Evolutionary conservation across 2,888 invertebrate genomes (phyloP), one percentile per base, ranked within the genome.

Genomic region (Andrena dorsata): DNA sequence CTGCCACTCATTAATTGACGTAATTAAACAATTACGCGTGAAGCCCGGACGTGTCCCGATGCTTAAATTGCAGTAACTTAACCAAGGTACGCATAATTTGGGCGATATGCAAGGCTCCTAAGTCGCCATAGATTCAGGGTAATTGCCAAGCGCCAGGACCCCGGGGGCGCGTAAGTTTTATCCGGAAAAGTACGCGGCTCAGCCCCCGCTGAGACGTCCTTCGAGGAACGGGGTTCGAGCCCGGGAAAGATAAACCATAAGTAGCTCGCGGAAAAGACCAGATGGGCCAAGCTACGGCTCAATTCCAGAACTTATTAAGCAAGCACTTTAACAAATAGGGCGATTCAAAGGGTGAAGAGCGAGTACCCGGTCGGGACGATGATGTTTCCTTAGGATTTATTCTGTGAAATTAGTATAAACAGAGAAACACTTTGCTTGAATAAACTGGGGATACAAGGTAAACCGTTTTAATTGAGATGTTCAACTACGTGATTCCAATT

Each of bases 41-140:
- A 35, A 58, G 66, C 60, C 35, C 35, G 51, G 35, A 79, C 68
- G 68, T 58, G 68, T 66, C 51, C 68, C 73, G 84, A 81, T 81
- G 69, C 82, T 80, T 74, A 78, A 79, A 82, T 86, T 74, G 82
- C 76, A 64, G 71, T 86, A 89, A 86, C 65, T 90, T 86, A 85
- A 81, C 72, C 72, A 82, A 88, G 90, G 85, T 88, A 86, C 83
- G 88, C 87, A 90, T 86, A 89, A 91, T 91, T 91, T 90, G 76
- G 78, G 58, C 83, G 88, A 90, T 87, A 90, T 84, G 83, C 84
- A 81, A 78, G 82, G 85, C 84, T 74, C 82, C 74, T 70, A 81
- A 88, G 84, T 85, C 73, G 83, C 83, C 88, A 86, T 88, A 90
- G 88, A 90, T 91, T 86, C 80, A 69, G 47, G 78, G 81, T 91